Base-by-base conservation (phyloP, 2,113 vertebrate genomes). In the Gobio gobio region DNA sequence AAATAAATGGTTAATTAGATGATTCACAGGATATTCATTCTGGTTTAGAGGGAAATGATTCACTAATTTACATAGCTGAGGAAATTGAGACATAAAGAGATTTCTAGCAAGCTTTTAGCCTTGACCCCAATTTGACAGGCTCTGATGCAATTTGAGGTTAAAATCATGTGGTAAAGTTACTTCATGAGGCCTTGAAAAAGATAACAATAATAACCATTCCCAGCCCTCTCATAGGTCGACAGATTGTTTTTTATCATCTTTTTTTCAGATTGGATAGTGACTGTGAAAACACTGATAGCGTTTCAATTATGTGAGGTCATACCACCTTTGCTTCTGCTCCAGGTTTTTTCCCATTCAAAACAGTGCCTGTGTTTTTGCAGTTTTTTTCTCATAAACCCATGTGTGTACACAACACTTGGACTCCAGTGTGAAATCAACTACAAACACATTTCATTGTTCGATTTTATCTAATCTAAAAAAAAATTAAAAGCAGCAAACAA, bases 311-410 rank as follows among this genome's bases (percentile, higher is more conserved):
- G 33, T 85, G 70, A 81, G 83, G 66, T 87, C 78, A 54, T 54
- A 54, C 18, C 54, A 56, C 7, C 54, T 56, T 56, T 85, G 87
- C 86, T 83, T 88, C 64, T 85, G 85, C 76, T 85, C 33, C 83
- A 74, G 70, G 78, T 87, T 90, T 89, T 87, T 93, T 93, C 90
- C 91, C 86, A 88, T 91, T 89, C 88, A 86, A 94, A 94, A 94
- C 92, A 94, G 90, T 90, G 87, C 78, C 47, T 89, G 84, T 91
- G 84, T 88, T 90, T 89, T 81, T 70, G 82, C 14, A 86, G 40
- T 78, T 33, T 63, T 40, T 49, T 85, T 86, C 81, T 83, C 83
- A 83, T 82, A 59, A 47, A 51, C 83, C 61, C 56, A 51, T 59
- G 63, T 68, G 26, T 59, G 33, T 63, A 45, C 66, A 76, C 24